Percentiles rank a stretch among this genome's conserved stretches.
Conservation (phyloP, 2,888 invertebrate genomes). For the Drosophila stalkeri region DNA sequence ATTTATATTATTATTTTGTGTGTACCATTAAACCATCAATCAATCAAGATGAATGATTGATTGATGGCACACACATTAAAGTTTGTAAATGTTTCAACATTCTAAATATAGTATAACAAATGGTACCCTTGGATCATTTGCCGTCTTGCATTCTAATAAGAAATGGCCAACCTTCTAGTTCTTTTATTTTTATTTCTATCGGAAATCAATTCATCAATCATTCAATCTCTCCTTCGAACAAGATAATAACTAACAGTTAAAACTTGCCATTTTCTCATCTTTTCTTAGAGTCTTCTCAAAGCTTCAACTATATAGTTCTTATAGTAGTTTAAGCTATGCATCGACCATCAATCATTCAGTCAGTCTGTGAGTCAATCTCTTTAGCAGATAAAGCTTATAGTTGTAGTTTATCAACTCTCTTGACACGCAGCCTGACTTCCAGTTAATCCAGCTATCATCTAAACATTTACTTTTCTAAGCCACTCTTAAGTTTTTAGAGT, state of each 20-base stretch:
- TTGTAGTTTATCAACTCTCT: neutral
- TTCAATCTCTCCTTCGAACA: neutral
- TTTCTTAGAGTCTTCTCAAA: neutral
- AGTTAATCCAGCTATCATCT: slow-evolving; percentile 21
- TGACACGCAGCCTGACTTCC: slow-evolving; percentile 14
- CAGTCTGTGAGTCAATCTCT: slow-evolving; percentile 1
- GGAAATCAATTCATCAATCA: neutral
- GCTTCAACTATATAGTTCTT: neutral
- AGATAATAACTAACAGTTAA: no score
- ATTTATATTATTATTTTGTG: no score
- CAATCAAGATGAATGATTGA: no score
- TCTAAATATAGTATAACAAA: neutral
- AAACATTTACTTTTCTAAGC: neutral
- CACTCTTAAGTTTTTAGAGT: neutral
- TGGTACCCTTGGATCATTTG: neutral
- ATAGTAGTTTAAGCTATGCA: neutral
- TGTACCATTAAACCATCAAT: neutral
- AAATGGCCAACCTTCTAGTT: neutral
- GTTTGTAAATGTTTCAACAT: no score
- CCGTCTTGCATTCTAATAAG: no score
- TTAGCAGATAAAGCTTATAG: neutral
- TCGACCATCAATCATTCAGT: neutral
- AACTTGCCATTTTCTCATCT: neutral
- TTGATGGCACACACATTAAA: no score
- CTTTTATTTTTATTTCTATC: neutral